Base-by-base conservation (phyloP, 1,140 invertebrate genomes). In the Drosophila insularis region DNA sequence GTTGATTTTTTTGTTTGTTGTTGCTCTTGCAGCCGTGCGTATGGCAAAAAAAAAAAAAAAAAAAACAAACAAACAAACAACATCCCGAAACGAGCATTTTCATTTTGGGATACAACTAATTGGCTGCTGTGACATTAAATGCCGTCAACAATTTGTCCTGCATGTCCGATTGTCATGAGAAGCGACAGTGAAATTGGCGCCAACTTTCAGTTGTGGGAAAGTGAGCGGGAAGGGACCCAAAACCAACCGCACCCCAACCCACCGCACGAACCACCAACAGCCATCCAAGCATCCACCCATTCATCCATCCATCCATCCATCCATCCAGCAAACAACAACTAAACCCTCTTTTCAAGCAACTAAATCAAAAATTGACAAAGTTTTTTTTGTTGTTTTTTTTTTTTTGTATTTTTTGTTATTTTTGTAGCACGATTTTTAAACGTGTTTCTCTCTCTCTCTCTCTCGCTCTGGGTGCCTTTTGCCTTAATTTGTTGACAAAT, bases 51-150 rank as follows among this genome's bases (percentile, higher is more conserved):
- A 73, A 75, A 71, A 67, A 65, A 63, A 53, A 71, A 64, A 66
- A 71, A 68, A 27, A 60, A 61, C 27, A 63, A 39, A 39, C 66
- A 74, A 64, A 55, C 32, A 67, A 79, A 35, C 73, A 82, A 63
- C 54, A 75, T 71, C 58, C 63, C 55, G 71, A 78, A 84, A 89
- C 74, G 80, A 71, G 80, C 74, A 86, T 87, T 87, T 87, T 87
- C 82, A 82, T 82, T 46, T 37, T 32, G 56, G 73, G 79, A 80
- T 80, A 89, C 84, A 89, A 66, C 84, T 87, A 89, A 87, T 87
- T 87, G 84, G 84, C 84, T 87, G 84, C 84, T 87, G 84, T 87
- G 84, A 87, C 84, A 87, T 87, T 87, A 87, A 87, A 87, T 80
- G 82, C 84, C 80, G 84, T 89, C 84, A 89, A 87, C 84, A 87